Evolutionary conservation across 2,797 vertebrate genomes (phyloP).

Genomic region (Arrhamphus sclerolepis): DNA sequence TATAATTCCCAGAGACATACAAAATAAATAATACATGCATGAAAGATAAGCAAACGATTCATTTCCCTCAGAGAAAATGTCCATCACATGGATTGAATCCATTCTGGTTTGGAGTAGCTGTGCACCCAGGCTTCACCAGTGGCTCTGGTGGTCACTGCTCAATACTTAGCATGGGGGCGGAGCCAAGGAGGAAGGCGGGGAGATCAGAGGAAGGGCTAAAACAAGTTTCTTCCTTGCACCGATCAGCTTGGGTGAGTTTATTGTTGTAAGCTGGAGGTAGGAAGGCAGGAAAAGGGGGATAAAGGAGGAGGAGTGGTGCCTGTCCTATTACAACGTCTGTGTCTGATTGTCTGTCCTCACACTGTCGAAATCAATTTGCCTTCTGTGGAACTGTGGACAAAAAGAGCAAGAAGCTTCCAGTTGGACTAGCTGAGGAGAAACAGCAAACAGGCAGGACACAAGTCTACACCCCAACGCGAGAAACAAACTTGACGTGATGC

Average conservation of each 20-base stretch:
- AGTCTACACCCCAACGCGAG: not conserved
- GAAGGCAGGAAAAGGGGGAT: constrained; percentile 25
- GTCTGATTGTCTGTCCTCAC: constrained; percentile 88
- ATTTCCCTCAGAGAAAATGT: constrained; percentile 62
- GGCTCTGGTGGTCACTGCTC: constrained; percentile 20
- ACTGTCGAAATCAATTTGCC: constrained; percentile 98
- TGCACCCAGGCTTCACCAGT: constrained; percentile 12
- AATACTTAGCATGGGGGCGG: constrained; percentile 13
- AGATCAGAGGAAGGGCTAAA: constrained; percentile 1
- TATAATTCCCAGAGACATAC: constrained; percentile 30
- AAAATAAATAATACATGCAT: constrained; percentile 76
- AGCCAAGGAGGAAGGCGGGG: not conserved
- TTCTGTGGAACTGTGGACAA: constrained; percentile 89
- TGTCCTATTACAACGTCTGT: constrained; percentile 63
- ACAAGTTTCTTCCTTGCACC: constrained; percentile 51
- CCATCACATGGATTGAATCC: constrained; percentile 42
- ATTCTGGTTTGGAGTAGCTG: constrained; percentile 23
- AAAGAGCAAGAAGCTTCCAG: constrained; percentile 86
- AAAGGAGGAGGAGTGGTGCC: constrained; percentile 6
- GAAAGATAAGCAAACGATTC: constrained; percentile 73
- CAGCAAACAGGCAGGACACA: constrained; percentile 50
- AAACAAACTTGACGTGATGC: not conserved
- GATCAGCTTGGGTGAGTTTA: constrained; percentile 56
- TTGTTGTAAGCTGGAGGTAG: constrained; percentile 45
- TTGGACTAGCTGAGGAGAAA: constrained; percentile 49